Percentiles rank a stretch among this genome's conserved stretches.
These are phyloP conservation scores for Caenorhabditis plicata DNA, from an alignment of 2,888 invertebrate species.

Conservation along the genomic window DNA sequence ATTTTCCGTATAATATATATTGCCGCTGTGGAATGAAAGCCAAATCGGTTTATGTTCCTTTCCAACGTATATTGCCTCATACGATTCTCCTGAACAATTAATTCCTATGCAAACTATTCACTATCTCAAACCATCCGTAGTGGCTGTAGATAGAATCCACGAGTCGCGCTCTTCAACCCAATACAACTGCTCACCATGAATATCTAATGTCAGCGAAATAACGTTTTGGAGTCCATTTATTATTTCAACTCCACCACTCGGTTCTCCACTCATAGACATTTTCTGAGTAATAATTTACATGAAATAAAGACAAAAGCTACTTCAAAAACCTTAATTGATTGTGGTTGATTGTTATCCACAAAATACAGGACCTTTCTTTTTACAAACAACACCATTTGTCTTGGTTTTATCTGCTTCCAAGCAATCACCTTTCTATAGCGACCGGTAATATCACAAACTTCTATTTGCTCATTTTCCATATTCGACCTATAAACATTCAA, in stretches of 20 bases:
- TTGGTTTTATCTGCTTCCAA: conserved; percentile 3
- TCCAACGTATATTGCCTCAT: background rate
- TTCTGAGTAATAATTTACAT: conserved; percentile 1
- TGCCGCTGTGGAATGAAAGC: background rate
- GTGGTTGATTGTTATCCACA: background rate
- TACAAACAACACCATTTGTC: background rate
- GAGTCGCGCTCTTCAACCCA: conserved; percentile 2
- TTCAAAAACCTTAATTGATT: background rate
- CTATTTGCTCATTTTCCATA: background rate
- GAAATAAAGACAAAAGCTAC: background rate
- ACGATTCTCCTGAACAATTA: too few species aligned
- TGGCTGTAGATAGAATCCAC: too few species aligned
- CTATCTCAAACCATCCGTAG: too few species aligned
- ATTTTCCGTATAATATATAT: background rate
- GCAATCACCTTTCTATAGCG: conserved; percentile 1
- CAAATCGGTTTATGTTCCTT: background rate
- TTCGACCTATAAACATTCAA: conserved; percentile 2
- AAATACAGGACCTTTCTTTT: background rate
- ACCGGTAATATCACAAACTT: conserved; percentile 4
- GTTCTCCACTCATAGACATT: conserved; percentile 1
- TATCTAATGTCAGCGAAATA: background rate
- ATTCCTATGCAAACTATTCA: too few species aligned
- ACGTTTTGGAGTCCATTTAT: background rate
- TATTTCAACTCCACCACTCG: background rate
- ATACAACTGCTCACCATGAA: background rate